A percentile compares a stretch with the other conserved stretches of the same genome.
phyloP scores from a whole-genome alignment of 2,888 invertebrate species.

The Odontomyia ornata region DNA sequence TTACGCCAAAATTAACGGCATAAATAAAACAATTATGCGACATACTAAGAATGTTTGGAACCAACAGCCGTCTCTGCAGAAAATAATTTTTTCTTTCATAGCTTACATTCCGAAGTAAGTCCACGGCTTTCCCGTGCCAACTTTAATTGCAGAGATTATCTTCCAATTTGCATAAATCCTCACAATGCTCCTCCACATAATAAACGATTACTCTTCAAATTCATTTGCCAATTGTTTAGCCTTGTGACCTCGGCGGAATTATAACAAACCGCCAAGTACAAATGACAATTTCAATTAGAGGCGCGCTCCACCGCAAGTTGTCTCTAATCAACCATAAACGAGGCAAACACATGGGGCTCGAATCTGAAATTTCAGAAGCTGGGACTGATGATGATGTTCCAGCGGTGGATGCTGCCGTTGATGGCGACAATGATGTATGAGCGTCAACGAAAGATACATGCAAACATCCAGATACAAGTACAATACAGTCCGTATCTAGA shows the following conservation, averaged over 20 bases:
- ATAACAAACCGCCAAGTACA: constrained; percentile 31
- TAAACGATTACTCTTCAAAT: constrained; percentile 20
- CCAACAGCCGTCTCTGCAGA: too few species aligned
- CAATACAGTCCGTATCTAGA: background rate
- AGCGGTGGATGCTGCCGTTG: background rate
- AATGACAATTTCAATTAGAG: constrained; percentile 38
- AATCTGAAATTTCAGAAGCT: constrained; percentile 15
- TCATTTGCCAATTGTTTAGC: constrained; percentile 38
- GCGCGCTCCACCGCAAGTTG: constrained; percentile 16
- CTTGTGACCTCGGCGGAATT: constrained; percentile 36
- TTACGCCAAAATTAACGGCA: too few species aligned
- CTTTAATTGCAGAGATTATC: constrained; percentile 12
- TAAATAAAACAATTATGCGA: too few species aligned
- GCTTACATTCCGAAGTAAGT: background rate
- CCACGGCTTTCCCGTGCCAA: background rate
- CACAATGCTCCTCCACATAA: background rate
- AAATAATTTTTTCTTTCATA: too few species aligned
- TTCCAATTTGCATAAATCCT: constrained; percentile 28
- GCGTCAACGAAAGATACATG: constrained; percentile 2
- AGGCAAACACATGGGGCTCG: constrained; percentile 6
- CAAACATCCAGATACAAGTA: background rate
- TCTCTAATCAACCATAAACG: constrained; percentile 23
- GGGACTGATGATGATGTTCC: constrained; percentile 11
- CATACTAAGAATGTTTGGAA: too few species aligned
- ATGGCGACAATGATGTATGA: background rate